These are phyloP conservation scores for Ceriagrion tenellum DNA, from an alignment of 2,888 invertebrate genomes.

Conservation along the genomic window DNA sequence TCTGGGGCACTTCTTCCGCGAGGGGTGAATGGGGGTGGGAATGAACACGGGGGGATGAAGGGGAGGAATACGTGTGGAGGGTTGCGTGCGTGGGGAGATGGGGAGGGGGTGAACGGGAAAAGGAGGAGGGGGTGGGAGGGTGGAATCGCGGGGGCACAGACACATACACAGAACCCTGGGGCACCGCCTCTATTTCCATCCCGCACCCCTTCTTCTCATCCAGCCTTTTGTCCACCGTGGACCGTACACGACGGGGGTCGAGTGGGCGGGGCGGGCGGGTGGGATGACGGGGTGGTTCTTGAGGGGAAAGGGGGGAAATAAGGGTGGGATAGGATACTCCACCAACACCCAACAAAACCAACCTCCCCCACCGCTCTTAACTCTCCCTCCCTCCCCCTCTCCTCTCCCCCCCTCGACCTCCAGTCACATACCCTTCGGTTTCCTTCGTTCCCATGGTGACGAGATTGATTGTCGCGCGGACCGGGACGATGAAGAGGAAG, in stretches of 20 bases:
- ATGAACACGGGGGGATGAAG: not conserved
- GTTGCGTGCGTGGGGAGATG: not conserved
- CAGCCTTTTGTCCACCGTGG: constrained; percentile 42
- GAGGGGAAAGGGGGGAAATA: no score
- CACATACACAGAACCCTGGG: not conserved
- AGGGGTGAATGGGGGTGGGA: not conserved
- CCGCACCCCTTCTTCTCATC: no score
- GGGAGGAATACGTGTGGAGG: no score
- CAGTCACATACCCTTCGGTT: constrained; percentile 48
- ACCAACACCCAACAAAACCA: not conserved
- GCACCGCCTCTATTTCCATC: constrained; percentile 6
- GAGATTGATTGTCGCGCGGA: constrained; percentile 66
- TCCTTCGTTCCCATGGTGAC: constrained; percentile 66
- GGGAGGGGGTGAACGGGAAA: not conserved
- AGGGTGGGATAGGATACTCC: no score
- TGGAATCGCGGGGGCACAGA: not conserved
- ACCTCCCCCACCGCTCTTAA: not conserved
- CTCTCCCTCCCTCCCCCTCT: not conserved
- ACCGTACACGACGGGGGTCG: constrained; percentile 45
- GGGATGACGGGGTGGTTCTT: not conserved
- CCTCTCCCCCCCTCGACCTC: not conserved
- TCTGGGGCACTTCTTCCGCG: constrained; percentile 38
- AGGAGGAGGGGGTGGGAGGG: not conserved
- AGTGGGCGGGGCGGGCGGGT: not conserved
- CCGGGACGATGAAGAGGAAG: not conserved